Base-by-base conservation (phyloP, 2,888 invertebrate genomes). In the Tetanocera ferruginea region DNA sequence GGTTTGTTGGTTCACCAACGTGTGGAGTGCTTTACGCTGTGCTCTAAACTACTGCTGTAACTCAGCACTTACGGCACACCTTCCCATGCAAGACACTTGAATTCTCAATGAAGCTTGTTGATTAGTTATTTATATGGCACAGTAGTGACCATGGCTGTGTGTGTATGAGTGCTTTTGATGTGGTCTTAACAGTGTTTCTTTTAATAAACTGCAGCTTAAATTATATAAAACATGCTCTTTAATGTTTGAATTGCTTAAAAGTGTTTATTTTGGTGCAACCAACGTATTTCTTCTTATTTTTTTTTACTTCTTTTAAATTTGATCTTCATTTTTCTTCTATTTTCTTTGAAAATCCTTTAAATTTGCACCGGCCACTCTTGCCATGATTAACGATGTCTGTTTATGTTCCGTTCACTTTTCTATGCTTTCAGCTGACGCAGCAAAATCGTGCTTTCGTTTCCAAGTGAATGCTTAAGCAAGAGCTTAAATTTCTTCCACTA, bases 1-100 rank as follows among this genome's bases (percentile, higher is more conserved):
- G 75, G 75, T 75, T 75, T 75, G 66, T 64, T 75, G 75, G 75
- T 66, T 75, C 52, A 28, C 75, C 66, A 66, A 75, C 64, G 51
- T 74, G 51, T 74, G 51, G 51, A 74, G 64, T 64, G 75, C 75
- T 66, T 25, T 31, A 49, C 69, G 17, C 23, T 49, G 17, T 5
- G 14, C 14, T 60, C 14, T 43, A 28, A n/a, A 43, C 31, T 14
- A 5, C 37, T 37, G 17, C 8, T 31, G 23, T 28, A 11, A 14
- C 17, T 37, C 34, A 14, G n/a, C 14, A 5, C 17, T 71, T 31
- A 19, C 25, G 28, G 8, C 23, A 57, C 19, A 25, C 11, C 49
- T 17, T 25, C 5, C 49, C 49, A 37, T 51, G 19, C 52, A 28
- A 52, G 23, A 17, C 52, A 66, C 75, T 75, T 49, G 51, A 34